Conservation (phyloP, 2,888 invertebrate genomes). For the Scaptomyza caliginosa region DNA sequence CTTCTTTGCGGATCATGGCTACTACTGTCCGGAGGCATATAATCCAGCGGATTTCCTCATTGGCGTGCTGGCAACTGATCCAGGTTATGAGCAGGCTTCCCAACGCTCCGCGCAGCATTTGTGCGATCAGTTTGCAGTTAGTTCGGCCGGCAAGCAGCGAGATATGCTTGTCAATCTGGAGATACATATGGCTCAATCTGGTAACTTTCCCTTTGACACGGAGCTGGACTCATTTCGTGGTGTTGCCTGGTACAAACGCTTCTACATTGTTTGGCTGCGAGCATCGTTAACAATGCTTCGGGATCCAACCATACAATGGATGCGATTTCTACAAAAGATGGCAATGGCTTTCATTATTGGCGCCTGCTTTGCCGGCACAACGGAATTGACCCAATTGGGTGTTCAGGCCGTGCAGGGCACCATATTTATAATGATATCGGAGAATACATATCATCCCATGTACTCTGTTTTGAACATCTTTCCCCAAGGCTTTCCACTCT, state of each 20-base stretch:
- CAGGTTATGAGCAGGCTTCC: conserved; percentile 90
- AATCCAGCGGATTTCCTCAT: conserved; percentile 97
- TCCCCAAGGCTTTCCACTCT: conserved; percentile 91
- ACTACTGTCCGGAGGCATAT: conserved; percentile 91
- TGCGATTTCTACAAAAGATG: conserved; percentile 92
- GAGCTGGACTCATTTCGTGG: conserved; percentile 84
- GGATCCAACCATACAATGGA: conserved; percentile 91
- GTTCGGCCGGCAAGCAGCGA: conserved; percentile 90
- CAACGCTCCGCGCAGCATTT: conserved; percentile 88
- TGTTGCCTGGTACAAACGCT: conserved; percentile 89
- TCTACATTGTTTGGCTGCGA: conserved; percentile 91
- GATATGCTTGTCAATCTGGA: conserved; percentile 90
- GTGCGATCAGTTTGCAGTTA: conserved; percentile 91
- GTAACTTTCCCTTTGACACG: conserved; percentile 84
- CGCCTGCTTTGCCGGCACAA: conserved; percentile 92
- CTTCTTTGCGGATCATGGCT: conserved; percentile 91
- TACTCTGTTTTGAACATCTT: conserved; percentile 94
- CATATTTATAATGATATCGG: conserved; percentile 93
- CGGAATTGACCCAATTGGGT: conserved; percentile 90
- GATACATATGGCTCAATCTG: conserved; percentile 87
- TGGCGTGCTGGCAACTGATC: conserved; percentile 91
- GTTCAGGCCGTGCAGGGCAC: conserved; percentile 94
- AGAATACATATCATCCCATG: conserved; percentile 96
- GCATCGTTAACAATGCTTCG: conserved; percentile 89
- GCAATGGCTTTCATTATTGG: conserved; percentile 91